Percentiles rank a stretch among this genome's conserved stretches.
These are phyloP conservation scores for Adelosebastes latens DNA, from an alignment of 2,797 vertebrate species.

Conservation along the genomic window DNA sequence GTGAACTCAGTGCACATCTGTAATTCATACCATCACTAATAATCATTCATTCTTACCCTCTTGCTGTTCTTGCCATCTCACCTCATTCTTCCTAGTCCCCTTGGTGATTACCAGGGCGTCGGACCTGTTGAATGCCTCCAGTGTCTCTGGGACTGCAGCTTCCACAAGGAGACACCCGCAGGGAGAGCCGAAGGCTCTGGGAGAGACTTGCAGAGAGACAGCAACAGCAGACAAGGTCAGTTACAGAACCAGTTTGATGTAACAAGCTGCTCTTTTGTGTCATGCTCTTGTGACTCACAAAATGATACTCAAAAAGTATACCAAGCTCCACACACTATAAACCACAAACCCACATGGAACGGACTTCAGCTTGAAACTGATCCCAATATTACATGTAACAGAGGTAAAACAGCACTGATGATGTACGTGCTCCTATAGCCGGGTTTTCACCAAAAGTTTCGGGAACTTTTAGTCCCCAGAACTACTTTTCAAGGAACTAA, in stretches of 20 bases:
- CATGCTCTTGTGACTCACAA: not conserved
- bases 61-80: conserved; percentile 66
- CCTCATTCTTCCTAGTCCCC: conserved; percentile 84
- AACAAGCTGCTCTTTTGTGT: not conserved
- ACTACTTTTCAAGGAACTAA: too few species aligned
- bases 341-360: not conserved
- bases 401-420: not conserved
- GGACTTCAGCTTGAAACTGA: not conserved
- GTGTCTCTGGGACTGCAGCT: conserved; percentile 57
- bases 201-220: conserved; percentile 84
- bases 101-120: conserved; percentile 76
- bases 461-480: too few species aligned
- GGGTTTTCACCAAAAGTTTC: too few species aligned
- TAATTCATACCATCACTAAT: conserved; percentile 18
- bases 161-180: conserved; percentile 76
- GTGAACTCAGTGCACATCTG: conserved; percentile 23
- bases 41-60: conserved; percentile 31
- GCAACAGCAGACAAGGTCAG: conserved; percentile 78
- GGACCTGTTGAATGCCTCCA: conserved; percentile 78
- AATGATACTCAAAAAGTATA: not conserved
- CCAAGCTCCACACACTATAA: not conserved
- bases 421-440: not conserved
- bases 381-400: not conserved
- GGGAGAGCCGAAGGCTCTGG: conserved; percentile 83
- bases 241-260: conserved; percentile 8